Evolutionary conservation across 2,797 vertebrate genomes (phyloP), one percentile per base, ranked within the genome.

Genomic region (Onychomys arenicola): DNA sequence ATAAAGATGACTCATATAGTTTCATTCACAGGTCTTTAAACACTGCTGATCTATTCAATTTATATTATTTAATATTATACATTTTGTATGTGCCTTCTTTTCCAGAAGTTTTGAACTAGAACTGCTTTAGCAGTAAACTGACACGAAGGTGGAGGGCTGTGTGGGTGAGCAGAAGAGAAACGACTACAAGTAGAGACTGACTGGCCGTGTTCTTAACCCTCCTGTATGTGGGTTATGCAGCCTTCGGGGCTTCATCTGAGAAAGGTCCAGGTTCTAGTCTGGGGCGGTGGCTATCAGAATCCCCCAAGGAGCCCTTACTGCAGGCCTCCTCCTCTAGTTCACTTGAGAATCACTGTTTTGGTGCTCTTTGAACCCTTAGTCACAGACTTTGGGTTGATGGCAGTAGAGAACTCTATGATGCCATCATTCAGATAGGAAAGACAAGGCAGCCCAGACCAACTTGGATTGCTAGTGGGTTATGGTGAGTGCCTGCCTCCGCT

Each of bases 81-180:
- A 52, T 93, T 84, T 81, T 75, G 46, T n/a, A 40, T 46, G 9
- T 67, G 25, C n/a, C 76, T 19, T 73, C 76, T 67, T 93, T 59
- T 88, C 32, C 32, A 57, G 37, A 85, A 37, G 16, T 90, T 94
- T 85, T 69, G 82, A 92, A 85, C 57, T 2, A 63, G 81, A 90
- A 29, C 43, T 92, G 55, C 78, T 95, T 76, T 80, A 71, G 73
- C 75, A 14, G 32, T 93, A 34, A 82, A 17, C 37, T 43, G 11
- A 63, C 27, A 40, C 65, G 59, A 77, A 37, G 49, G 12, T 55
- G 43, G n/a, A 75, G 40, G 57, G 10, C 37, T 43, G 14, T 43
- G 5, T 55, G 9, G 29, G 3, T 4, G 21, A 43, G 13, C 2
- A 78, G 61, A 23, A n/a, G n/a, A 57, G 77, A 23, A 19, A 34